These are phyloP conservation scores for Latrodectus elegans DNA, from an alignment of 2,888 invertebrate genomes.

Conservation along the genomic window DNA sequence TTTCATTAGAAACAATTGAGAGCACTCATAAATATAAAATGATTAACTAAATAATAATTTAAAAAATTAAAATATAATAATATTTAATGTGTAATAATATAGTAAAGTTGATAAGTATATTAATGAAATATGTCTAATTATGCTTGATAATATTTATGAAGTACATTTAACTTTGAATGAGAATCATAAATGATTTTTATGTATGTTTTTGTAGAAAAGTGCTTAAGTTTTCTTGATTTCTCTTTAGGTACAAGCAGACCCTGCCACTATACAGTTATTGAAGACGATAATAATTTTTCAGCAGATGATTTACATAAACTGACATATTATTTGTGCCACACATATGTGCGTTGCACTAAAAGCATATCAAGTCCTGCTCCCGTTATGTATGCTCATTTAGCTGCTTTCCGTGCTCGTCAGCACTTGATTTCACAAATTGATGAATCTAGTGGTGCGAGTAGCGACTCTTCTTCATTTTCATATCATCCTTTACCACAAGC, in stretches of 20 bases:
- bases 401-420: conserved; percentile 69
- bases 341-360: conserved; percentile 72
- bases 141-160: too few relatives aligned
- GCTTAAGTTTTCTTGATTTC: background rate
- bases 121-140: too few relatives aligned
- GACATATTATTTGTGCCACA: conserved; percentile 72
- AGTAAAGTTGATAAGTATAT: too few relatives aligned
- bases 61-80: too few relatives aligned
- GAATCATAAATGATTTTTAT: too few relatives aligned
- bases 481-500: conserved; percentile 33
- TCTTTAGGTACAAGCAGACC: conserved; percentile 72
- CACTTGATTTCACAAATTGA: conserved; percentile 9
- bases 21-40: too few relatives aligned
- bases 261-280: conserved; percentile 69
- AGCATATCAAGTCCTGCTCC: conserved; percentile 73
- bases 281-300: conserved; percentile 71
- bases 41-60: too few relatives aligned
- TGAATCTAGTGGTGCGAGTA: conserved; percentile 14
- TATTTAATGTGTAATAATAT: too few relatives aligned
- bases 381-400: conserved; percentile 72
- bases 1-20: too few relatives aligned
- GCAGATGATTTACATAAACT: conserved; percentile 71
- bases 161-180: too few relatives aligned
- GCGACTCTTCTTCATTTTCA: background rate
- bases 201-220: too few relatives aligned